Evolutionary conservation across 2,888 invertebrate genomes (phyloP).

Genomic region (Exephanes ischioxanthus): DNA sequence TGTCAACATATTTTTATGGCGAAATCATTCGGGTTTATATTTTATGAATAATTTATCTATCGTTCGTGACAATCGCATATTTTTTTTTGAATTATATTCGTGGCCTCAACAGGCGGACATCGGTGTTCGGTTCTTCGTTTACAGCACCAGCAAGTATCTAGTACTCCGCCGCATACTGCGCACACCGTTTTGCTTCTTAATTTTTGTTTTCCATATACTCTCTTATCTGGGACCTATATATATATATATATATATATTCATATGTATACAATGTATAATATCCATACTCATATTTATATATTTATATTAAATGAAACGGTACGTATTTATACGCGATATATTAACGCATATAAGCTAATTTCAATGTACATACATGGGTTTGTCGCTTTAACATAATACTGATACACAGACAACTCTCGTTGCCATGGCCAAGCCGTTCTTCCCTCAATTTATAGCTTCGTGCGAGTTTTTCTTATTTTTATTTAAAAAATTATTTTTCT

Average conservation of each 20-base stretch:
- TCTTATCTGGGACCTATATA: slow-evolving; percentile 68
- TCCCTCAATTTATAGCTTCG: slow-evolving; percentile 24
- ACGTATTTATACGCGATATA: slow-evolving; percentile 78
- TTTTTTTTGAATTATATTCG: slow-evolving; percentile 40
- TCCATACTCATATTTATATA: slow-evolving; percentile 69
- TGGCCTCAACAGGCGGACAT: slow-evolving; percentile 54
- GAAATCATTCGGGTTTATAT: slow-evolving; percentile 12
- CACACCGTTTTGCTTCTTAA: slow-evolving; percentile 20
- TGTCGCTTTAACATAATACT: slow-evolving; percentile 82
- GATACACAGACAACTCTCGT: slow-evolving; percentile 79
- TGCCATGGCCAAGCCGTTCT: slow-evolving; percentile 73
- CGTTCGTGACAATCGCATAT: slow-evolving; percentile 28
- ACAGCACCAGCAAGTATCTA: slow-evolving; percentile 33
- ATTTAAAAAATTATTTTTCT: background rate
- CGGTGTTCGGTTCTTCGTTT: slow-evolving; percentile 23
- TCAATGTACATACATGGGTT: slow-evolving; percentile 42
- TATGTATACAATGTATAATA: slow-evolving; percentile 67
- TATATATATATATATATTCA: slow-evolving; percentile 72
- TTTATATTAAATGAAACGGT: slow-evolving; percentile 79
- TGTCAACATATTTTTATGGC: slow-evolving; percentile 46
- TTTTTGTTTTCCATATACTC: slow-evolving; percentile 64
- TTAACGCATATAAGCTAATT: slow-evolving; percentile 64
- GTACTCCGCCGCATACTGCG: slow-evolving; percentile 62
- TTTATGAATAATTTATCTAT: slow-evolving; percentile 50
- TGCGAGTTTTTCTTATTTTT: background rate